phyloP scores from a whole-genome alignment of 2,888 invertebrate species.

The Cyclophora punctaria region DNA sequence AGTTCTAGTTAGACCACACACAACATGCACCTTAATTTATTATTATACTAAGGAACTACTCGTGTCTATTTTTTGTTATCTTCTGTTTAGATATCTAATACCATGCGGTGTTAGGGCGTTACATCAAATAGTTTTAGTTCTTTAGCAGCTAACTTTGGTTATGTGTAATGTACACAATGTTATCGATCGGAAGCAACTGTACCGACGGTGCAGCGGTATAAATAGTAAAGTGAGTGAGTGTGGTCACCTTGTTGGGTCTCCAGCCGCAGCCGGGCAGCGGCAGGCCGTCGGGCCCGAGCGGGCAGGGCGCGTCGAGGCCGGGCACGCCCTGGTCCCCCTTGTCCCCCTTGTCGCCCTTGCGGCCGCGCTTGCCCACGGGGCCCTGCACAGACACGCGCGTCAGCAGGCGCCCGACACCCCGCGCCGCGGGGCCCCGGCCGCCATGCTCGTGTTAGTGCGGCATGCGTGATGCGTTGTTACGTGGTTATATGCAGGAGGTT shows the following conservation, averaged over 20 bases:
- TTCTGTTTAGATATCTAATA: too few relatives aligned
- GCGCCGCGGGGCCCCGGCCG: constrained; percentile 7
- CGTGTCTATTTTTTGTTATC: too few relatives aligned
- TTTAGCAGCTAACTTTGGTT: too few relatives aligned
- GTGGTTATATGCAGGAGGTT: constrained; percentile 14
- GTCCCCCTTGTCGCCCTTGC: constrained; percentile 93
- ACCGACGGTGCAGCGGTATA: not conserved
- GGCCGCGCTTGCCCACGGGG: constrained; percentile 90
- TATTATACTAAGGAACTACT: too few relatives aligned
- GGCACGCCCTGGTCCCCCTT: constrained; percentile 98
- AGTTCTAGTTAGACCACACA: not conserved
- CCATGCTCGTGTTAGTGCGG: constrained; percentile 3
- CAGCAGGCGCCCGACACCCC: not conserved
- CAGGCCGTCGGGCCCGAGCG: constrained; percentile 95
- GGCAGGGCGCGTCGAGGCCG: constrained; percentile 98
- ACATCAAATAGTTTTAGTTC: too few relatives aligned
- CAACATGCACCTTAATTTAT: not conserved
- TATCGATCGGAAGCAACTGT: too few relatives aligned
- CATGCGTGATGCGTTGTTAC: constrained; percentile 14
- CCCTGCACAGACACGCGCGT: constrained; percentile 75
- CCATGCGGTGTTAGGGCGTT: too few relatives aligned
- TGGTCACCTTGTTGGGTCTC: constrained; percentile 87
- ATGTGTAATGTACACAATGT: too few relatives aligned
- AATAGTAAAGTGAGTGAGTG: not conserved
- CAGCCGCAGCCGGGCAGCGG: constrained; percentile 97